Base-by-base conservation (phyloP, 2,888 invertebrate genomes). In the Mythimna albipuncta region DNA sequence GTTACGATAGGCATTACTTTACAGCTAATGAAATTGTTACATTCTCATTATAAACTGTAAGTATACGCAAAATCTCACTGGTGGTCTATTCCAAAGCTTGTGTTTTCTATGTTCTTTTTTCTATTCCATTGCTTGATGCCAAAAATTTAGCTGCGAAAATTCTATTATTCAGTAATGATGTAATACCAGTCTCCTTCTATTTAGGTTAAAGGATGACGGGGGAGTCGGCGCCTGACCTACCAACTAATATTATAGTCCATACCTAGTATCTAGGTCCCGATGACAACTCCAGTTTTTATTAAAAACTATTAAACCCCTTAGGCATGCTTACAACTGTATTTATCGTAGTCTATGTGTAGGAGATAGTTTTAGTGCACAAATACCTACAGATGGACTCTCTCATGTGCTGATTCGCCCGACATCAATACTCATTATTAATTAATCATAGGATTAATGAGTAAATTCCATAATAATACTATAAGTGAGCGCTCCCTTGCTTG, bases 401-500 rank as follows among this genome's bases (percentile, higher is more conserved):
- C 75, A 79, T 79, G 86, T 88, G 88, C 91, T 89, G 90, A 91
- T 91, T 93, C 89, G 89, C 89, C 90, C 82, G 85, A 55, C 85
- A 91, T 92, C 89, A 88, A 90, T 90, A 92, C 93, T 94, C 93
- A 93, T 94, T 94, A 93, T 93, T 93, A 93, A 93, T 94, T 94
- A 94, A 93, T 93, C 92, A 89, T 94, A 95, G 94, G 92, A 83
- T 93, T 92, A 94, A 94, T 93, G 93, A 95, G 92, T 95, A 94
- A 96, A 95, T 95, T 95, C 95, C 95, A 95, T 96, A 94, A 92
- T 94, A 94, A 92, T 92, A 92, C 90, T 93, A 93, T 94, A 94
- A 94, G 95, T 94, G 92, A 94, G 94, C 91, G 91, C 91, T 92
- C 93, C 94, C 93, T 94, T 95, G 96, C 96, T 96, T 96, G 93